These are phyloP conservation scores for Eleutherodactylus coqui DNA, from an alignment of 2,797 vertebrate species.

Conservation along the genomic window DNA sequence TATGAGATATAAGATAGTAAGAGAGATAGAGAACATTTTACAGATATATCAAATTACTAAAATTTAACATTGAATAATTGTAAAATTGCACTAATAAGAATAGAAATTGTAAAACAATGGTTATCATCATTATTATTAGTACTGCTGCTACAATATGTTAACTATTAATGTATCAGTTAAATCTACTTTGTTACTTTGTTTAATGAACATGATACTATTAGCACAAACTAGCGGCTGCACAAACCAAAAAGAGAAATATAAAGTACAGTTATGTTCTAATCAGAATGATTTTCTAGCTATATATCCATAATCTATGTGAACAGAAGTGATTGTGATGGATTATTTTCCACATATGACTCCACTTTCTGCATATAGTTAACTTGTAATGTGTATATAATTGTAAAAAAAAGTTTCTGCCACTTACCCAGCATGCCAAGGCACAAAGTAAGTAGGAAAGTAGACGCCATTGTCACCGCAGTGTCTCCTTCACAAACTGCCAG, in stretches of 20 bases:
- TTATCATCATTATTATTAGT: too few relatives aligned
- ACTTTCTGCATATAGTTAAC: neutral
- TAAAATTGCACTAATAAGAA: too few relatives aligned
- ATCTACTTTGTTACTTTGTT: too few relatives aligned
- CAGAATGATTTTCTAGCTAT: neutral
- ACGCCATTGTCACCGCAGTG: conserved; percentile 69
- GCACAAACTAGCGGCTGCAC: neutral
- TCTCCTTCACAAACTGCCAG: conserved; percentile 67
- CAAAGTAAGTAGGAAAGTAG: conserved; percentile 64
- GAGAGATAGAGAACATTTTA: too few relatives aligned
- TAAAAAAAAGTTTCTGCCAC: conserved; percentile 55
- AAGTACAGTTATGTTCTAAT: neutral
- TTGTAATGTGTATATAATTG: neutral
- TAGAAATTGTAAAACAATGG: too few relatives aligned
- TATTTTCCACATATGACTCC: too few relatives aligned
- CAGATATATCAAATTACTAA: too few relatives aligned
- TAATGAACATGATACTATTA: too few relatives aligned
- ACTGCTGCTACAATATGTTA: too few relatives aligned
- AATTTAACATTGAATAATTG: too few relatives aligned
- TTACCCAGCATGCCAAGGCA: conserved; percentile 76
- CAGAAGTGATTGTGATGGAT: neutral
- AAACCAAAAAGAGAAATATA: neutral
- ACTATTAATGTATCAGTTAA: too few relatives aligned
- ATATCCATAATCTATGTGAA: neutral
- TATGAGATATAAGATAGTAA: too few relatives aligned